Evolutionary conservation across 2,888 invertebrate genomes (phyloP).

Genomic region (Acrobasis repandana): DNA sequence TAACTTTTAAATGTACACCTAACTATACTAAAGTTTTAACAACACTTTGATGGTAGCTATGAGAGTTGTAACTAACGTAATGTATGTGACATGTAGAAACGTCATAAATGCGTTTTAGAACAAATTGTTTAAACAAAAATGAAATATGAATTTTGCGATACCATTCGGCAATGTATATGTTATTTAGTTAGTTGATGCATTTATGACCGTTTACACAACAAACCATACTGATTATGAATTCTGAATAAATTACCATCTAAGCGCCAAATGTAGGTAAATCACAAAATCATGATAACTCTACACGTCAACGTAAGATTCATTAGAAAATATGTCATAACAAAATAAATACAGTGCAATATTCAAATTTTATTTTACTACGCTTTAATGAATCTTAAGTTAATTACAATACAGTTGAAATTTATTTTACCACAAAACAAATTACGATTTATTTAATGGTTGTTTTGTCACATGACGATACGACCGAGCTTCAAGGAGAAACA

Average conservation of each 20-base stretch:
- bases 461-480: conserved; percentile 19
- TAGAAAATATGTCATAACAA: conserved; percentile 10
- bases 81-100: conserved; percentile 18
- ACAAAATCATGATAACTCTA: conserved; percentile 13
- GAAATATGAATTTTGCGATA: not conserved
- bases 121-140: not conserved
- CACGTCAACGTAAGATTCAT: conserved; percentile 37
- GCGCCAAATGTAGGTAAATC: conserved; percentile 28
- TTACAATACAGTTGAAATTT: conserved; percentile 21
- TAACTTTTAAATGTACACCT: not conserved
- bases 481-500: conserved; percentile 9
- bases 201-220: conserved; percentile 32
- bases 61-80: conserved; percentile 19
- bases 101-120: conserved; percentile 35
- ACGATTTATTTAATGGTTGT: conserved; percentile 12
- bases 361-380: not conserved
- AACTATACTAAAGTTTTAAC: conserved; percentile 1
- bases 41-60: conserved; percentile 32
- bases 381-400: conserved; percentile 31
- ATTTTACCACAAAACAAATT: conserved; percentile 15
- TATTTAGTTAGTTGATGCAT: conserved; percentile 30
- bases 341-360: not conserved
- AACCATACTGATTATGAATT: conserved; percentile 29
- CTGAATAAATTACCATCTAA: conserved; percentile 40
- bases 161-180: conserved; percentile 17